Conservation (phyloP, 2,797 vertebrate species). For the Agapornis canus region DNA sequence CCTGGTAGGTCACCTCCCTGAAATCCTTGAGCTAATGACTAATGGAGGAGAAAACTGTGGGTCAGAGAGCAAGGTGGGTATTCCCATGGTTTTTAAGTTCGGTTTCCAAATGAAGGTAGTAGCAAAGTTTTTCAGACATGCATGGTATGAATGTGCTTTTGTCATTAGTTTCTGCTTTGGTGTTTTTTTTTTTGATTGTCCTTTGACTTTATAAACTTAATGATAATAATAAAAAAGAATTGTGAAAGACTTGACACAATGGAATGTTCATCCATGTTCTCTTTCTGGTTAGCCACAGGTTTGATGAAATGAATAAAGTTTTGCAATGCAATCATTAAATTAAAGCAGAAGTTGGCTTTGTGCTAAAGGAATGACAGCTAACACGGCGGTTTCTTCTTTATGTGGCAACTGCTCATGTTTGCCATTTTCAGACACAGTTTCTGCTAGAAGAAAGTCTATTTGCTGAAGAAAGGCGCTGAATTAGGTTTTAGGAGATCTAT, state of each 20-base stretch:
- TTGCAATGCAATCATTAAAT: neutral
- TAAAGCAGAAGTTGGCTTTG: neutral
- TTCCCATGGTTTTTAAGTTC: neutral
- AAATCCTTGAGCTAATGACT: constrained; percentile 88
- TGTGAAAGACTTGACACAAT: neutral
- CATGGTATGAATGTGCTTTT: neutral
- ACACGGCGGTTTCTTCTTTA: neutral
- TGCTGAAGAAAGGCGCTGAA: neutral
- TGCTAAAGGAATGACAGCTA: neutral
- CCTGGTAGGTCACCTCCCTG: constrained; percentile 88
- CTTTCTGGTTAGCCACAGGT: neutral
- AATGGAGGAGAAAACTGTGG: constrained; percentile 84
- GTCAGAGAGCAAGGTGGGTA: constrained; percentile 86
- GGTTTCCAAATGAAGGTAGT: neutral
- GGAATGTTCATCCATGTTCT: neutral
- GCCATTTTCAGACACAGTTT: neutral
- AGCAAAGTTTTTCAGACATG: neutral
- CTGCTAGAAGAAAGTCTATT: neutral
- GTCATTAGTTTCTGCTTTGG: neutral
- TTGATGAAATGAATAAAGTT: neutral
- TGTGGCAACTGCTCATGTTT: neutral
- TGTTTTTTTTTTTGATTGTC: neutral
- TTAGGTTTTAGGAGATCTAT: neutral
- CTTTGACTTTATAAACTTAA: neutral
- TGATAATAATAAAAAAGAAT: neutral